These are phyloP conservation scores for Rhagophthalmus giganteus DNA, from an alignment of 2,888 invertebrate genomes.

Conservation along the genomic window DNA sequence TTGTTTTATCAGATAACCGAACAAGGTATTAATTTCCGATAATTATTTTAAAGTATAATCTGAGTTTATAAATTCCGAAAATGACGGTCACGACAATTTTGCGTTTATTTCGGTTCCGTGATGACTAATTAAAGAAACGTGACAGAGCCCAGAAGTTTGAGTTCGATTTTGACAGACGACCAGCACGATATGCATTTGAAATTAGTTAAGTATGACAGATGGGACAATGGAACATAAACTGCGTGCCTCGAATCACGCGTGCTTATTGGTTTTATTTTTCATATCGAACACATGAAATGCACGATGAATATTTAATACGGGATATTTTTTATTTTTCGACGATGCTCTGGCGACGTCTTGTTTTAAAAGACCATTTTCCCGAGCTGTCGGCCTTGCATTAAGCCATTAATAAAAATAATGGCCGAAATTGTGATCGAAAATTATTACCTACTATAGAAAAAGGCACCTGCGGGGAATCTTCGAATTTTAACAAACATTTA, in stretches of 20 bases:
- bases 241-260: slow-evolving; percentile 47
- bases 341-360: slow-evolving; percentile 5
- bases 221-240: slow-evolving; percentile 51
- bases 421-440: neutral
- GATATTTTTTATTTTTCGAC: slow-evolving; percentile 17
- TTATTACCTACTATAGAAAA: neutral
- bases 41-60: slow-evolving; percentile 1
- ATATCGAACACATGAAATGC: slow-evolving; percentile 32
- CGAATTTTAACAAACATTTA: neutral
- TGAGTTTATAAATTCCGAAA: neutral
- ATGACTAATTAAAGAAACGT: slow-evolving; percentile 49
- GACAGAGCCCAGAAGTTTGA: slow-evolving; percentile 41
- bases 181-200: slow-evolving; percentile 47
- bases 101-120: slow-evolving; percentile 42
- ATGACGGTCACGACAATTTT: slow-evolving; percentile 13
- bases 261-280: slow-evolving; percentile 39
- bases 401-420: neutral
- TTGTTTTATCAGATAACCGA: too few relatives aligned
- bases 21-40: too few relatives aligned
- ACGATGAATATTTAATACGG: slow-evolving; percentile 28
- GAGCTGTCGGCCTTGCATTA: neutral
- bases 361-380: slow-evolving; percentile 1
- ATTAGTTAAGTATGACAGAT: slow-evolving; percentile 48
- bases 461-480: neutral
- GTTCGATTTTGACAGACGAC: slow-evolving; percentile 42